Conservation (phyloP, 92 coral and sea anemone species). For the Epizoanthus rinbou region DNA sequence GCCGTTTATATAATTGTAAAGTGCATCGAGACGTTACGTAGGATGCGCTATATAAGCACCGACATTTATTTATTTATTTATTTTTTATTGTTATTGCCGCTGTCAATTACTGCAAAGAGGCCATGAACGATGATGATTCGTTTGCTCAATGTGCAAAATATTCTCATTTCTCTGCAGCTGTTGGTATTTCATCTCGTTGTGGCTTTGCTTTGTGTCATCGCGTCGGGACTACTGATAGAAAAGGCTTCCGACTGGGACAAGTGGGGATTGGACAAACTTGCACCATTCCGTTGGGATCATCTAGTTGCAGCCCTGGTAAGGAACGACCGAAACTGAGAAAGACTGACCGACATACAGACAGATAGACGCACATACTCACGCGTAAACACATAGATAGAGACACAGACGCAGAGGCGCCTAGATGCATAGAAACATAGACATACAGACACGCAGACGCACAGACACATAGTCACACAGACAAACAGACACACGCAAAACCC, state of each 20-base stretch:
- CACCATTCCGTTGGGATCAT: slow-evolving; percentile 13
- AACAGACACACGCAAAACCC: neutral
- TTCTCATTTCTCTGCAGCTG: neutral
- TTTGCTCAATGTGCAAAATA: neutral
- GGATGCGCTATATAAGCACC: too few relatives aligned
- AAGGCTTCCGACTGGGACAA: slow-evolving; percentile 37
- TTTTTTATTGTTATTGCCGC: too few relatives aligned
- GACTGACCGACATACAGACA: neutral
- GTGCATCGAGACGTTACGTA: too few relatives aligned
- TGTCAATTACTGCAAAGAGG: too few relatives aligned
- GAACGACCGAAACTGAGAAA: too few relatives aligned
- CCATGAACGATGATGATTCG: too few relatives aligned
- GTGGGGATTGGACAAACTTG: neutral
- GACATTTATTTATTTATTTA: too few relatives aligned
- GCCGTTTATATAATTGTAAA: too few relatives aligned
- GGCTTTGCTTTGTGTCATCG: slow-evolving; percentile 23
- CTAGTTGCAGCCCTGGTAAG: slow-evolving; percentile 39
- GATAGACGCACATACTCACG: neutral
- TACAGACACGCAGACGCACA: neutral
- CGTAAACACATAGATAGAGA: neutral
- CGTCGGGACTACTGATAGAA: slow-evolving; percentile 25
- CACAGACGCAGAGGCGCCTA: neutral
- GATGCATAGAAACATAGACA: neutral
- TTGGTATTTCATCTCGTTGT: slow-evolving; percentile 28
- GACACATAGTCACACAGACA: neutral